phyloP scores from a whole-genome alignment of 2,888 invertebrate species.

The Caenorhabditis sp. region DNA sequence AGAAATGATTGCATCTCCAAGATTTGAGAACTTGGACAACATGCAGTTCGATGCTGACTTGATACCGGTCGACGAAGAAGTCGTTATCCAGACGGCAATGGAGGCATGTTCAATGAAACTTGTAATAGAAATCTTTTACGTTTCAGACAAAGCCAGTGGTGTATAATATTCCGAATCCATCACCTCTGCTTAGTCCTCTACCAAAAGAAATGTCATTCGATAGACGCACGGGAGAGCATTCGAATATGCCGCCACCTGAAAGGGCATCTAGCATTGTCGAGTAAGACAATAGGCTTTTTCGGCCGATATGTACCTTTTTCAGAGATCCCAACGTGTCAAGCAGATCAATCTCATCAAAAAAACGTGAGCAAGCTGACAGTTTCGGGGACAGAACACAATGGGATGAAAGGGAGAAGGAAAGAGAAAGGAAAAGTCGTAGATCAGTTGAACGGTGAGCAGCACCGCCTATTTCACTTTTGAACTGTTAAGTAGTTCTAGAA shows the following conservation, averaged over 20 bases:
- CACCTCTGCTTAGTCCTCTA: slow-evolving; percentile 18
- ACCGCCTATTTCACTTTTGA: too few species aligned
- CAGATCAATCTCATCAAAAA: neutral
- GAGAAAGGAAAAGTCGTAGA: neutral
- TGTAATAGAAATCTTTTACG: neutral
- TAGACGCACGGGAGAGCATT: neutral
- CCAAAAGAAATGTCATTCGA: neutral
- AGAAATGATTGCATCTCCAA: slow-evolving; percentile 7
- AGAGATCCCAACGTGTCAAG: neutral
- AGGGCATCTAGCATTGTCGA: neutral
- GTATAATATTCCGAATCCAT: neutral
- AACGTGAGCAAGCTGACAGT: neutral
- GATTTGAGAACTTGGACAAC: too few species aligned
- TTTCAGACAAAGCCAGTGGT: too few species aligned
- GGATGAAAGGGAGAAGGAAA: slow-evolving; percentile 1
- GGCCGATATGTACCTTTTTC: too few species aligned
- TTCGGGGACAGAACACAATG: neutral
- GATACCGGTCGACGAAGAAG: slow-evolving; percentile 28
- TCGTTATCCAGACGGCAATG: slow-evolving; percentile 13
- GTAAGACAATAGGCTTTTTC: too few species aligned
- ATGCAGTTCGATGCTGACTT: neutral
- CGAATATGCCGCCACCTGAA: neutral
- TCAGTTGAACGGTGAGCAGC: neutral
- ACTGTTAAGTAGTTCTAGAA: slow-evolving; percentile 25
- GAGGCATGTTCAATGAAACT: neutral